Conservation (phyloP, 2,797 vertebrate genomes). For the Tiaroga cobitis region DNA sequence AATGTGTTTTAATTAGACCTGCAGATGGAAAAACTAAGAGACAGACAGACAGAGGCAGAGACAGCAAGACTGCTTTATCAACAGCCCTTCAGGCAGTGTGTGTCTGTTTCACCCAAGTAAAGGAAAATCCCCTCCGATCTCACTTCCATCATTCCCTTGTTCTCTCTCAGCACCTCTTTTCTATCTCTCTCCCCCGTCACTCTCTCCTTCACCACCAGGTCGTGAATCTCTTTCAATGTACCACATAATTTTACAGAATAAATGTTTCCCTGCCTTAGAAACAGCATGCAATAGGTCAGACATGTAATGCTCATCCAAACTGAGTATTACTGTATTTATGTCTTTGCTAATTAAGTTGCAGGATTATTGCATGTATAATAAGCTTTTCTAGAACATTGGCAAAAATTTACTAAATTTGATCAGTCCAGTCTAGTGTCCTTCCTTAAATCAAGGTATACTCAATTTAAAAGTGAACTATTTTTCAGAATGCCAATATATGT, state of each 20-base stretch:
- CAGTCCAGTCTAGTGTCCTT: not conserved
- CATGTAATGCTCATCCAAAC: not conserved
- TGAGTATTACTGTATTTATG: not conserved
- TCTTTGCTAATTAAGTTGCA: not conserved
- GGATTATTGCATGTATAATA: not conserved
- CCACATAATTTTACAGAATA: slow-evolving; percentile 12
- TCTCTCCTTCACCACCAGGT: slow-evolving; percentile 19
- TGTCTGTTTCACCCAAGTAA: slow-evolving; percentile 23
- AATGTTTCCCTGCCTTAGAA: slow-evolving; percentile 8
- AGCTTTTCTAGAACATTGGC: not conserved
- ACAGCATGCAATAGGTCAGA: not conserved
- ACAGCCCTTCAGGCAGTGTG: slow-evolving; percentile 34
- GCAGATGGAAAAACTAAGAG: slow-evolving; percentile 24
- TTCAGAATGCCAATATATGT: not conserved
- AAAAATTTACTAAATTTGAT: not conserved
- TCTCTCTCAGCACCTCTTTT: slow-evolving; percentile 36
- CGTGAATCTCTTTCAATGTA: slow-evolving; percentile 26
- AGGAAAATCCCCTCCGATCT: slow-evolving; percentile 45
- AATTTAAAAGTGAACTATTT: not conserved
- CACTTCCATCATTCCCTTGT: slow-evolving; percentile 36
- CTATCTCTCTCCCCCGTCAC: slow-evolving; percentile 13
- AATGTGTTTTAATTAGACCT: slow-evolving; percentile 50
- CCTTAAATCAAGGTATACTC: not conserved
- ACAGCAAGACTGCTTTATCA: slow-evolving; percentile 36
- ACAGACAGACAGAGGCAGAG: slow-evolving; percentile 32